Base-by-base conservation (phyloP, 2,888 invertebrate genomes). In the Sclerodermus sp. region DNA sequence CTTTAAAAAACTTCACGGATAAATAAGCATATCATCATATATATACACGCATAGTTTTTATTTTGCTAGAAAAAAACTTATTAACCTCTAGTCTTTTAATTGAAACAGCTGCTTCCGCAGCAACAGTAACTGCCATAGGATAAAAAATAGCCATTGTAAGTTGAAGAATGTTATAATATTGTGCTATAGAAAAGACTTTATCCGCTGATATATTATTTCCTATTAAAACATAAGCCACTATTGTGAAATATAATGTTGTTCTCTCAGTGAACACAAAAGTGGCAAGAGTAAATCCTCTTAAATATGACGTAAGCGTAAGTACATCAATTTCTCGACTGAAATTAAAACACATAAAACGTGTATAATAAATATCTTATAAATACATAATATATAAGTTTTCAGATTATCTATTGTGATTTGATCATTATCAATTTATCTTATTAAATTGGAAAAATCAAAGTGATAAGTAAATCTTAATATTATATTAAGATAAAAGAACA, bases 201-300 rank as follows among this genome's bases (percentile, higher is more conserved):
- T 87, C 86, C 0, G 86, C 83, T 74, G 81, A 78, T 57, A 82
- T 69, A n/a, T 53, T 57, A 49, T 81, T 68, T 13, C 72, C 85
- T 77, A 57, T 85, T 71, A 92, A 79, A 10, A 90, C 88, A 70
- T 87, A 92, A 1, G 89, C 84, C 41, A 91, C 81, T 46, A 96
- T 83, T 1, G 92, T 91, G 53, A 91, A 85, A 71, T 89, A 92
- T 9, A 94, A 81, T 1, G 93, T 89, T 42, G 93, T 84, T 57
- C 95, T 86, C 70, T 93, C 90, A 0, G 93, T 91, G 73, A 92
- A 93, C 41, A 94, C 88, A 81, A 89, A 72, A 5, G 73, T 71
- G 0, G 87, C 85, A 30, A 84, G 79, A 5, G 85, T 85, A 60
- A 87, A 84, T 0, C 85, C 87, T 68, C 84, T 82, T 51, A 87